Percentiles rank a stretch among this genome's conserved stretches.
These are phyloP conservation scores for Crepidodera aurea DNA, from an alignment of 2,888 invertebrate genomes.

Conservation along the genomic window DNA sequence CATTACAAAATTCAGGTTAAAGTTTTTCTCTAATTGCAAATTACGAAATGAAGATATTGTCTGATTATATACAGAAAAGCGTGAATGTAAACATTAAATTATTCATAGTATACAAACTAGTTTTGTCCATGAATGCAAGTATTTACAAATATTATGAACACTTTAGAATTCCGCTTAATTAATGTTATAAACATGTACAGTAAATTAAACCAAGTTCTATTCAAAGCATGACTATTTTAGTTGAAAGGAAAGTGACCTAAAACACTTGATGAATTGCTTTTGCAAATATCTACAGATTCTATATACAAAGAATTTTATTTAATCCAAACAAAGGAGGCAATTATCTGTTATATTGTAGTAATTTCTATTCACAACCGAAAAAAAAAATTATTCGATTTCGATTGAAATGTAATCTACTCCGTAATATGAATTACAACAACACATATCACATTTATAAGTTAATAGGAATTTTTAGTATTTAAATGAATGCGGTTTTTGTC, in stretches of 20 bases:
- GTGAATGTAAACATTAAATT: background rate
- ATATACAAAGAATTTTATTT: conserved; percentile 11
- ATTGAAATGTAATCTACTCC: conserved; percentile 7
- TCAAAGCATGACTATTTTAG: conserved; percentile 48
- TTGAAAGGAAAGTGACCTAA: conserved; percentile 51
- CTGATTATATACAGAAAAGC: background rate
- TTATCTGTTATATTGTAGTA: background rate
- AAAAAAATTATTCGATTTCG: background rate
- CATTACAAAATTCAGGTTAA: background rate
- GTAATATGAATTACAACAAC: conserved; percentile 10
- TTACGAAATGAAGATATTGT: conserved; percentile 12
- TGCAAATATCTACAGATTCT: conserved; percentile 37
- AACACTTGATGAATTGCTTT: conserved; percentile 49
- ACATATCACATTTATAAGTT: conserved; percentile 11
- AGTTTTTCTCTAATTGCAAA: background rate
- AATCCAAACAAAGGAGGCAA: background rate
- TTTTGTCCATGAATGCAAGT: conserved; percentile 16
- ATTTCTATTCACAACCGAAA: background rate
- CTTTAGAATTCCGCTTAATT: conserved; percentile 41
- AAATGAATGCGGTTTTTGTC: conserved; percentile 16
- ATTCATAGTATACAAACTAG: conserved; percentile 22
- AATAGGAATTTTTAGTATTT: conserved; percentile 14
- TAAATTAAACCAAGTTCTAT: conserved; percentile 46
- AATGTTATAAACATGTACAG: conserved; percentile 41
- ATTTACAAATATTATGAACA: conserved; percentile 36